phyloP scores from a whole-genome alignment of 2,797 vertebrate species.

The Smutsia temminckii region DNA sequence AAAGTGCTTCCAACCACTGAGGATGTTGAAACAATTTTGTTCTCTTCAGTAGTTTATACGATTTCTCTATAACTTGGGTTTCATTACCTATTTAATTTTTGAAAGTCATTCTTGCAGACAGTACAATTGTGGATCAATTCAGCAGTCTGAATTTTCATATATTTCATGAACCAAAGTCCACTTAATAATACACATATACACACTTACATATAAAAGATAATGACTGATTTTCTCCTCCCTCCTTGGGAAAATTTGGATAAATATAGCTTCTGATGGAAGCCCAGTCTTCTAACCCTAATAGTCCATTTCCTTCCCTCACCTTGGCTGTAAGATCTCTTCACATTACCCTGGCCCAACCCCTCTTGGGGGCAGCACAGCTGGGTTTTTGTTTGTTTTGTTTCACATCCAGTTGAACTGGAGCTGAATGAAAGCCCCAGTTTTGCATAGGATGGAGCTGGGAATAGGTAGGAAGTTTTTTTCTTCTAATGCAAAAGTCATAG shows the following conservation, averaged over 20 bases:
- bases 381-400: neutral
- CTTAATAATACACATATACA: neutral
- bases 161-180: neutral
- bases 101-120: neutral
- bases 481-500: neutral
- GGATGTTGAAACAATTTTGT: neutral
- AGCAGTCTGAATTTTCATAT: conserved; percentile 14
- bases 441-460: neutral
- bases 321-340: neutral
- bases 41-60: neutral
- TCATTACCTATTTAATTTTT: neutral
- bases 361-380: neutral
- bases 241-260: neutral
- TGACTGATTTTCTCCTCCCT: neutral
- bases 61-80: neutral
- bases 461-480: neutral
- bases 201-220: neutral
- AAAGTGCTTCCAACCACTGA: neutral
- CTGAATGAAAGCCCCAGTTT: neutral
- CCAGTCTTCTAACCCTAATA: neutral
- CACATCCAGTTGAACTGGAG: neutral
- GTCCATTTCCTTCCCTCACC: neutral
- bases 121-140: neutral
- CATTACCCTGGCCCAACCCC: neutral
- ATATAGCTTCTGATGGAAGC: neutral